Conservation (phyloP, 2,113 vertebrate genomes). For the Clarias macrocephalus region DNA sequence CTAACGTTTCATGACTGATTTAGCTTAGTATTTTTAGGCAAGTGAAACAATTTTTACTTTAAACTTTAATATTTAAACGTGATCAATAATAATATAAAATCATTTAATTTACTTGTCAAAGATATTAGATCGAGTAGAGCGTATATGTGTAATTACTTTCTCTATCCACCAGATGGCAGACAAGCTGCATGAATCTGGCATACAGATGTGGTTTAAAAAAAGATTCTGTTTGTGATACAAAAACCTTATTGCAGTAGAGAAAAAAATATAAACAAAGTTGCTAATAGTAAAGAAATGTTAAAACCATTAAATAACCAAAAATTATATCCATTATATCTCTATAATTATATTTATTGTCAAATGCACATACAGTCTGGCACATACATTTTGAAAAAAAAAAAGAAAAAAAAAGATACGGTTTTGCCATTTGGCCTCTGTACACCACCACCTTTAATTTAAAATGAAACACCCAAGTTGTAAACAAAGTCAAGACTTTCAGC, state of each 20-base stretch:
- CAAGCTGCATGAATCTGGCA: not conserved
- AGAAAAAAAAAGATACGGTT: no score
- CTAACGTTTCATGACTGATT: not conserved
- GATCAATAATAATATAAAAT: not conserved
- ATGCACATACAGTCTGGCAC: no score
- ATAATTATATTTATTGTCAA: no score
- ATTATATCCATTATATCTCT: no score
- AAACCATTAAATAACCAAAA: no score
- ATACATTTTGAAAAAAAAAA: no score
- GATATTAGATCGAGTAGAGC: not conserved
- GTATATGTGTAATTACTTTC: not conserved
- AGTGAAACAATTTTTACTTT: not conserved
- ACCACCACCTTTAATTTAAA: no score
- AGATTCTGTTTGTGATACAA: not conserved
- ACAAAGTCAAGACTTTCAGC: no score
- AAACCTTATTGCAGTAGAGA: not conserved
- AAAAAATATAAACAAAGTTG: not conserved
- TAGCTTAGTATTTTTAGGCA: not conserved
- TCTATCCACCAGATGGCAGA: conserved; percentile 16
- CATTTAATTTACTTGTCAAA: not conserved
- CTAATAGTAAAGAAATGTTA: not conserved
- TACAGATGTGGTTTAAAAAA: not conserved
- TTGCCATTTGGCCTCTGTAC: no score
- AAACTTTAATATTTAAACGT: not conserved
- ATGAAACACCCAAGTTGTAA: no score